These are phyloP conservation scores for Streptopelia turtur DNA, from an alignment of 2,797 vertebrate species.

Conservation along the genomic window DNA sequence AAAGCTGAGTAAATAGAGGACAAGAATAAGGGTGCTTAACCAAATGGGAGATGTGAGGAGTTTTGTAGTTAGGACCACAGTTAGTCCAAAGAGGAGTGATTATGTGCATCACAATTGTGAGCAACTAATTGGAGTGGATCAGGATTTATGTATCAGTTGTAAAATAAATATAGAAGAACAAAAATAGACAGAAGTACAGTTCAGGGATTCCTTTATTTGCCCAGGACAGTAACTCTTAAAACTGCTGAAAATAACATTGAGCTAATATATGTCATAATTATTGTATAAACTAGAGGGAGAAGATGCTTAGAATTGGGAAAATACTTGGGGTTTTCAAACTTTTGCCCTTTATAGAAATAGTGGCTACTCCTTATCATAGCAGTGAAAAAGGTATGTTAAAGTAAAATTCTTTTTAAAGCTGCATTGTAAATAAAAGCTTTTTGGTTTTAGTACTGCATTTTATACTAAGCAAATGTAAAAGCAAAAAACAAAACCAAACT, in stretches of 20 bases:
- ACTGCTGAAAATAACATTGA: neutral
- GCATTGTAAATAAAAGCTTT: neutral
- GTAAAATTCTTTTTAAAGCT: neutral
- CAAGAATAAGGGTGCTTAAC: neutral
- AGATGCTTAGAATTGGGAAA: neutral
- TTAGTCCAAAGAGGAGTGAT: neutral
- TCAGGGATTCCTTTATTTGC: neutral
- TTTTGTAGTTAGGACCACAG: neutral
- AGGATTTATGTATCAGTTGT: neutral
- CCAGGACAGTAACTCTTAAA: neutral
- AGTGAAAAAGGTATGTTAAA: neutral
- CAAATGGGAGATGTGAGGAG: neutral
- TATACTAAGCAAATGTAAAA: neutral
- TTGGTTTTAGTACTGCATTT: neutral
- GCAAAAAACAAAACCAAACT: neutral
- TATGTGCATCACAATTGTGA: neutral
- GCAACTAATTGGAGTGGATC: neutral
- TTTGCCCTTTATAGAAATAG: neutral
- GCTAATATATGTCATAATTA: neutral
- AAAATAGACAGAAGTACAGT: neutral
- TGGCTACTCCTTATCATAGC: neutral
- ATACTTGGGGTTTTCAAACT: neutral
- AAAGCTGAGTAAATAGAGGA: neutral
- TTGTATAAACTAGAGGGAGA: neutral
- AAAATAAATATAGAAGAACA: neutral